Percentiles rank a stretch among this genome's conserved stretches.
phyloP scores from a whole-genome alignment of 2,888 invertebrate genomes.

The Stenurella melanura region DNA sequence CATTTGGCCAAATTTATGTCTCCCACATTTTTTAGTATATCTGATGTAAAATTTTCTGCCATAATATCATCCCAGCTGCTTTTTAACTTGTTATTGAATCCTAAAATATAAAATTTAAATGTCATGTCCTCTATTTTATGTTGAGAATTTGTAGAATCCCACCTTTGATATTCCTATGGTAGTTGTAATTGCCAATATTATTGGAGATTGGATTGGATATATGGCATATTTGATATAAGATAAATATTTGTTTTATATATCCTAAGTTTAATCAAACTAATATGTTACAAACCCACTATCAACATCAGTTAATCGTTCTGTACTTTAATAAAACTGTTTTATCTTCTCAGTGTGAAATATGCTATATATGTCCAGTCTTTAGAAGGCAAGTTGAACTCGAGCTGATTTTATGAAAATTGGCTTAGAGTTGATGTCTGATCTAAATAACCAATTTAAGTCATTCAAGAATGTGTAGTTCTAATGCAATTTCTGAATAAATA shows the following conservation, averaged over 20 bases:
- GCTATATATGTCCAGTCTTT: background rate
- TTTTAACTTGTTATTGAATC: too few species aligned
- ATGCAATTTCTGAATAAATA: too few species aligned
- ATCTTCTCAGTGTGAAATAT: background rate
- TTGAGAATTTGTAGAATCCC: constrained; percentile 31
- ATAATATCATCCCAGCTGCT: too few species aligned
- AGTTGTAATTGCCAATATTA: constrained; percentile 29
- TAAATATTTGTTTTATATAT: background rate
- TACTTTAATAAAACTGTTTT: background rate
- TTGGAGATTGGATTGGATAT: constrained; percentile 10
- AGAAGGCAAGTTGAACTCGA: background rate
- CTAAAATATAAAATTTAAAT: background rate
- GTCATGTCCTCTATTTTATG: constrained; percentile 25
- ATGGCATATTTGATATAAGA: constrained; percentile 5
- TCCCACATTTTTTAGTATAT: too few species aligned
- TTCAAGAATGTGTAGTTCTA: too few species aligned
- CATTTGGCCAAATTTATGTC: too few species aligned
- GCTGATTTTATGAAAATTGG: background rate
- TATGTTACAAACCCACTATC: too few species aligned
- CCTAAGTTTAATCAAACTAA: background rate
- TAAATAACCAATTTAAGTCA: too few species aligned
- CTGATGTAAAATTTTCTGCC: too few species aligned
- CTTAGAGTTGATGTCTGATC: background rate
- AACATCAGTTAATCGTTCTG: background rate
- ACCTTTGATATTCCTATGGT: constrained; percentile 19